Evolutionary conservation across 1,140 invertebrate species (phyloP).

Genomic region (Drosophila subobscura): DNA sequence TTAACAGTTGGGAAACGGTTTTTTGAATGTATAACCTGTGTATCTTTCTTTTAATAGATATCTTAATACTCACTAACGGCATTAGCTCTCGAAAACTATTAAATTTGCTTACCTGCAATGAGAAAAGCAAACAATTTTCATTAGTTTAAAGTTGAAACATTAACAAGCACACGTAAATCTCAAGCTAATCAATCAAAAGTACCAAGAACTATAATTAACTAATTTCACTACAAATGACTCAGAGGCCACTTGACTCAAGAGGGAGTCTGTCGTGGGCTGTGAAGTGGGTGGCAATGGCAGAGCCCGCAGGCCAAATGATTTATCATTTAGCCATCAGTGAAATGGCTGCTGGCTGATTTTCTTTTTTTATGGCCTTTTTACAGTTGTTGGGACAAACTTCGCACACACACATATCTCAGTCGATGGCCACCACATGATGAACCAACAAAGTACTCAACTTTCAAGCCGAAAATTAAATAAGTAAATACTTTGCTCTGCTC

Average conservation of each 20-base stretch:
- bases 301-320: constrained; percentile 25
- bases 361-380: too few relatives aligned
- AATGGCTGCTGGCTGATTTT: neutral
- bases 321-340: constrained; percentile 33
- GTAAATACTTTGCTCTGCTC: too few relatives aligned
- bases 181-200: neutral
- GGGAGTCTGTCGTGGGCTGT: neutral
- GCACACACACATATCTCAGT: neutral
- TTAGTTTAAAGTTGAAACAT: constrained; percentile 32
- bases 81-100: too few relatives aligned
- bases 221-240: constrained; percentile 5
- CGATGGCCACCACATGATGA: constrained; percentile 17
- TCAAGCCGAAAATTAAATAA: constrained; percentile 27
- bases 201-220: neutral
- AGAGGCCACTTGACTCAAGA: constrained; percentile 8
- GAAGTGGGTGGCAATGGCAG: constrained; percentile 16
- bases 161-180: too few relatives aligned
- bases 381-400: neutral
- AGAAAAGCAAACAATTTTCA: constrained; percentile 9
- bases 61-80: too few relatives aligned
- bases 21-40: neutral
- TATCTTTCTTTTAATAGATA: neutral
- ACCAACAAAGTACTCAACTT: constrained; percentile 29
- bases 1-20: too few relatives aligned
- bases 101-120: constrained; percentile 58